Evolutionary conservation across 2,797 vertebrate species (phyloP), one percentile per base, ranked within the genome.

Genomic region (Linurgus olivaceus): DNA sequence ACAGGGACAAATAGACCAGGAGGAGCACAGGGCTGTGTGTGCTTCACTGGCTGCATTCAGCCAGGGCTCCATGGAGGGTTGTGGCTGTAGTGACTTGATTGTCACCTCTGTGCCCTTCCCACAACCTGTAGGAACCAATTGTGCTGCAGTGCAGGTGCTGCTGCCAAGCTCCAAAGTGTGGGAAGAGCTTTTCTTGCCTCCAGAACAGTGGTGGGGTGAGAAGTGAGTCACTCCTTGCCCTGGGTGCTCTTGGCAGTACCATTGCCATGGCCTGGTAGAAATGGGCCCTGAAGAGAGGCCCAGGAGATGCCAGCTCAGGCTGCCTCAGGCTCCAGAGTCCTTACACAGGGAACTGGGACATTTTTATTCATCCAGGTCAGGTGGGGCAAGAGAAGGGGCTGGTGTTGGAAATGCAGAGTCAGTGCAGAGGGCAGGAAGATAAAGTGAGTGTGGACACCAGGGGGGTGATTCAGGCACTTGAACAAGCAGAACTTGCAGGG

Each of bases 61-160:
- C 31, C 42, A 10, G 13, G 62, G 66, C 78, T 84, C 62, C 33
- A 6, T 17, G 68, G 61, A 29, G n/a, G 1, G 1, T 9, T 88
- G 90, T 70, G 62, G 42, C n/a, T 75, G 33, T 15, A 52, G 37
- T 76, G 51, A 65, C 38, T 14, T 40, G 9, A 10, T 57, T 82
- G 67, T 57, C 85, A 74, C 78, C 76, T 72, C 77, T 50, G n/a
- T 76, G 48, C 83, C 74, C 62, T 81, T 42, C 58, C 68, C 44
- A 2, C 48, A 28, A 52, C 23, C 7, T 24, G 37, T 6, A 47
- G 70, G 72, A 66, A 90, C 26, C 77, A 67, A 24, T 3, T 4
- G 26, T 84, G 28, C 63, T 50, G 63, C 58, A 13, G 40, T 59
- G 71, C 77, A 73, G 86, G 70, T 76, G 66, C 58, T 71, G n/a